Base-by-base conservation (phyloP, 2,113 vertebrate genomes). In the Ptilorrhoa leucosticta region DNA sequence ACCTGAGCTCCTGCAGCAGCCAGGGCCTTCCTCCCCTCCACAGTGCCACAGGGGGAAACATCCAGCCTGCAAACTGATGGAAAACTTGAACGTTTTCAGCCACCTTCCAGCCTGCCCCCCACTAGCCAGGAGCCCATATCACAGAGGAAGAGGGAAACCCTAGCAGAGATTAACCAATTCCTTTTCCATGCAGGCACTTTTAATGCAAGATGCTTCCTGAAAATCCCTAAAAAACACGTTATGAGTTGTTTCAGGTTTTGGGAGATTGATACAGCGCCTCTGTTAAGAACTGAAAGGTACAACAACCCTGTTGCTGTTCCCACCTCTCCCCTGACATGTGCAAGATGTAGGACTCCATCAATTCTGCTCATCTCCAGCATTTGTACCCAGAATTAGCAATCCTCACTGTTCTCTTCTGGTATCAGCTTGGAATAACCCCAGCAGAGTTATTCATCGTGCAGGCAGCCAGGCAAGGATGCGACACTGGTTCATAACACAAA, bases 1-100 rank as follows among this genome's bases (percentile, higher is more conserved):
- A 83, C 6, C 54, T 42, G 56, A 77, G 31, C 58, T 35, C 16
- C 65, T 82, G 65, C 18, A 82, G 31, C 31, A 56, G 9, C 22
- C 30, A 27, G 31, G 33, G 15, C 26, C 47, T 84, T 75, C 51
- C 56, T 78, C 15, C 33, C 3, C 27, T 65, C 53, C 1, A 0
- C 33, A 40, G 4, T 8, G 19, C 7, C 37, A 76, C 0, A 0
- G 69, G 21, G 42, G 39, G 71, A 78, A 66, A 14, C 20, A 64
- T 23, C 76, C 48, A 57, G 11, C 17, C 64, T 57, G 26, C 11
- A 81, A 83, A 87, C 2, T 30, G 24, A 24, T 17, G 11, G 50
- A 73, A 84, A 81, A 63, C 21, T 30, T 37, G 10, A 57, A 94
- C 56, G 8, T 11, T 53, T 78, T 72, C 18, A 89, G 39, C 7